Conservation (phyloP, 1,140 invertebrate species). For the Galleria mellonella region DNA sequence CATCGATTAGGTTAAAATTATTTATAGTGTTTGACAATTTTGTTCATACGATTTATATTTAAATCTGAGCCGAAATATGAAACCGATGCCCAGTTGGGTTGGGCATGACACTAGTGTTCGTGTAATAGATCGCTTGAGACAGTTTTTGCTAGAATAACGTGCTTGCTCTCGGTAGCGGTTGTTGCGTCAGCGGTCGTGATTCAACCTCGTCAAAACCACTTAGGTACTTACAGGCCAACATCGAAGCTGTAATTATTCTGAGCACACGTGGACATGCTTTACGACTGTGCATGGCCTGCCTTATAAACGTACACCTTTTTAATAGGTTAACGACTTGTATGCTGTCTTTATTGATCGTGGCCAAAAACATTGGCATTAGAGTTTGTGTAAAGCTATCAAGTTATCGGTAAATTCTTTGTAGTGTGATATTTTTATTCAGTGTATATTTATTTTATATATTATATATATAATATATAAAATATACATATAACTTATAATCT, state of each 20-base stretch:
- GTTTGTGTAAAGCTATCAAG: no score
- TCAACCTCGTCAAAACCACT: constrained; percentile 34
- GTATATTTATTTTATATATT: no score
- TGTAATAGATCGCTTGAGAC: constrained; percentile 6
- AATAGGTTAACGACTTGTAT: constrained; percentile 47
- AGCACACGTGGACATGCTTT: constrained; percentile 55
- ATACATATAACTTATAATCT: no score
- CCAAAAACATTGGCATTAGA: constrained; percentile 13
- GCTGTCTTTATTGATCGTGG: constrained; percentile 22
- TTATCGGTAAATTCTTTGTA: no score
- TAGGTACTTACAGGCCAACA: constrained; percentile 19
- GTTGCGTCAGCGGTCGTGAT: constrained; percentile 45
- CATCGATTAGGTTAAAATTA: constrained; percentile 15
- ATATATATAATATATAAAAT: no score
- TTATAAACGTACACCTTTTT: constrained; percentile 45
- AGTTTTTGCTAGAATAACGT: constrained; percentile 24
- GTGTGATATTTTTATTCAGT: no score
- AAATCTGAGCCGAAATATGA: no score
- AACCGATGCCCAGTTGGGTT: no score
- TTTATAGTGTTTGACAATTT: background rate
- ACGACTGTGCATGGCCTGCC: constrained; percentile 38
- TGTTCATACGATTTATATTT: background rate
- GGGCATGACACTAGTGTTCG: background rate
- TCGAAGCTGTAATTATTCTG: constrained; percentile 52
- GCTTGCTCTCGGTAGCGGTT: constrained; percentile 19